Evolutionary conservation across 2,113 vertebrate species (phyloP).

Genomic region (Pangasianodon hypophthalmus): DNA sequence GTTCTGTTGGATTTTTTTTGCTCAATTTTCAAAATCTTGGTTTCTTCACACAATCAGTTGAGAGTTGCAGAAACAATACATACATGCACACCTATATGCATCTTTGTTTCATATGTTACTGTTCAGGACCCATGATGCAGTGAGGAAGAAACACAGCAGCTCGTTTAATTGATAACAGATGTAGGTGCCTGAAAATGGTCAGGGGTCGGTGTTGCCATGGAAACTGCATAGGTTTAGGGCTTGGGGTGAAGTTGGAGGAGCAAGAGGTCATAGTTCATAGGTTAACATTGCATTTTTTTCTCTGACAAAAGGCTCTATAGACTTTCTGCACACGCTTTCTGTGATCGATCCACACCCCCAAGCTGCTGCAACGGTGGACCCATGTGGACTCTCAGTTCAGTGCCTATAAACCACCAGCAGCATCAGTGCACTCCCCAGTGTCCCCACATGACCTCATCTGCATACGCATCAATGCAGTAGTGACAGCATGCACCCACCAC

Average conservation of each 20-base stretch:
- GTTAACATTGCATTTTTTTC: conserved; percentile 75
- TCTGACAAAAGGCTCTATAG: conserved; percentile 73
- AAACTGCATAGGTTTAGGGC: conserved; percentile 70
- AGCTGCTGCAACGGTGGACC: conserved; percentile 32
- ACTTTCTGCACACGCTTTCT: conserved; percentile 65
- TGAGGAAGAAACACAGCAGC: conserved; percentile 62
- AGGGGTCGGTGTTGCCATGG: conserved; percentile 78
- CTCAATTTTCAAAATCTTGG: neutral
- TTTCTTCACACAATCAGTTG: neutral
- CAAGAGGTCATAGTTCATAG: conserved; percentile 73
- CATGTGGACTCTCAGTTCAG: conserved; percentile 46
- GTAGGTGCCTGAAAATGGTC: conserved; percentile 71
- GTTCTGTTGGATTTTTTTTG: neutral
- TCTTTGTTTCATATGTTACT: conserved; percentile 36
- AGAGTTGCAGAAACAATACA: neutral
- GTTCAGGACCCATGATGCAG: neutral
- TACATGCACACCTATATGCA: neutral
- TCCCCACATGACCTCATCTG: conserved; percentile 64
- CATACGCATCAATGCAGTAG: conserved; percentile 58
- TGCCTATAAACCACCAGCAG: conserved; percentile 45
- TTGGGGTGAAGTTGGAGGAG: conserved; percentile 60
- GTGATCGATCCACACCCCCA: conserved; percentile 64
- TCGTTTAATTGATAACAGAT: conserved; percentile 84
- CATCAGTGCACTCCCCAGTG: conserved; percentile 43
- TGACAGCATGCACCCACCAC: conserved; percentile 58